phyloP scores from a whole-genome alignment of 53 echinoderm and acorn worm species.

The Actinopyga echinites region DNA sequence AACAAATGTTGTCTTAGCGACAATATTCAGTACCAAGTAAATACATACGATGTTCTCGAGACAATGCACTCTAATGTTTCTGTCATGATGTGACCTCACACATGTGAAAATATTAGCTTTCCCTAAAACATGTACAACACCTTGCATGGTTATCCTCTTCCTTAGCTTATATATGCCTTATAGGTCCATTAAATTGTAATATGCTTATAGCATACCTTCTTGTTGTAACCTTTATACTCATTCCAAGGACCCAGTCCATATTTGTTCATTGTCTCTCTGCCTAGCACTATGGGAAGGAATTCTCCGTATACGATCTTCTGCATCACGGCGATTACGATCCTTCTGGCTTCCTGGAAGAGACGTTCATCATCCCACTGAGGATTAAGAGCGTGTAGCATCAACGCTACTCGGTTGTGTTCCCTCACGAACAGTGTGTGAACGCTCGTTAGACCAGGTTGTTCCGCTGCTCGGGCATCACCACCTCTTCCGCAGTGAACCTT shows the following conservation, averaged over 20 bases:
- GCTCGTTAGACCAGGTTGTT: slow-evolving; percentile 69
- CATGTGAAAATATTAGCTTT: too few species aligned
- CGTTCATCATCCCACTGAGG: slow-evolving; percentile 61
- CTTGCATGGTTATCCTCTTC: too few species aligned
- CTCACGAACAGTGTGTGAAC: slow-evolving; percentile 74
- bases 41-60: too few species aligned
- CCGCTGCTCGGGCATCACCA: slow-evolving; percentile 75
- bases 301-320: slow-evolving; percentile 84
- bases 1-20: too few species aligned
- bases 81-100: too few species aligned
- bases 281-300: slow-evolving; percentile 71
- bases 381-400: slow-evolving; percentile 52
- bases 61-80: too few species aligned
- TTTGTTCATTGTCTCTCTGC: slow-evolving; percentile 36
- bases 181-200: too few species aligned
- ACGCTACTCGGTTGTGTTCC: slow-evolving; percentile 60
- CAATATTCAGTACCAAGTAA: too few species aligned
- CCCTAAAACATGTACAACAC: too few species aligned
- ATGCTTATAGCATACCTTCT: neutral
- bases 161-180: too few species aligned
- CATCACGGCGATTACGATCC: slow-evolving; percentile 58
- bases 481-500: slow-evolving; percentile 60
- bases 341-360: slow-evolving; percentile 68
- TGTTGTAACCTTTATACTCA: slow-evolving; percentile 40
- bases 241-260: slow-evolving; percentile 16